These are phyloP conservation scores for Cerceris rybyensis DNA, from an alignment of 2,888 invertebrate species.

Conservation along the genomic window DNA sequence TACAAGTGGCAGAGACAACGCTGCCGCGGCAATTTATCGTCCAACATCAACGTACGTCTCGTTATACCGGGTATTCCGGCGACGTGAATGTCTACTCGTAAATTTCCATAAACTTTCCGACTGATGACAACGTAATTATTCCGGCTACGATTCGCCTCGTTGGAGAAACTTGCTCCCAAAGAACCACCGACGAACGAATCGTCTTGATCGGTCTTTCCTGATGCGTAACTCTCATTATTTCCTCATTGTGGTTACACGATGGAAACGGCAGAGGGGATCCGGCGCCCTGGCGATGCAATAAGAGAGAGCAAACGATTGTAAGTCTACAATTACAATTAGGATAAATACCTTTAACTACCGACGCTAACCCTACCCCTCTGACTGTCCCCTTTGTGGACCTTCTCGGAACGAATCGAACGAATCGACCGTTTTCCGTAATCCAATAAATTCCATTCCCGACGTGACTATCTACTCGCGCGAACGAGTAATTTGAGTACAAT, in stretches of 20 bases:
- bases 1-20: constrained; percentile 14
- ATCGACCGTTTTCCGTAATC: constrained; percentile 54
- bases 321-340: constrained; percentile 63
- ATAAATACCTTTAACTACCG: constrained; percentile 59
- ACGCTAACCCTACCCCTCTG: constrained; percentile 35
- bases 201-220: constrained; percentile 28
- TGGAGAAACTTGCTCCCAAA: constrained; percentile 34
- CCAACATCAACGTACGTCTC: constrained; percentile 48
- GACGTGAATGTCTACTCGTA: constrained; percentile 29
- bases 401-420: constrained; percentile 44
- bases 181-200: constrained; percentile 56
- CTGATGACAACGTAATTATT: constrained; percentile 73
- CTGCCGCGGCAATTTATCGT: constrained; percentile 60
- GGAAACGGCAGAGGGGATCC: constrained; percentile 13
- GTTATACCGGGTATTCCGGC: constrained; percentile 39
- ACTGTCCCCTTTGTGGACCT: constrained; percentile 19
- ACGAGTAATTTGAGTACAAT: constrained; percentile 51
- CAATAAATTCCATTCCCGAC: constrained; percentile 54
- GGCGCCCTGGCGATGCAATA: not conserved
- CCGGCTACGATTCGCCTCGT: constrained; percentile 58
- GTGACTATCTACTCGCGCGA: constrained; percentile 49
- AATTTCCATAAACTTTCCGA: constrained; percentile 72
- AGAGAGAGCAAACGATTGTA: constrained; percentile 13
- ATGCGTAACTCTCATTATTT: constrained; percentile 45
- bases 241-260: constrained; percentile 12